These are phyloP conservation scores for Gorilla gorilla DNA, from an alignment of 2,113 vertebrate species.

Conservation along the genomic window DNA sequence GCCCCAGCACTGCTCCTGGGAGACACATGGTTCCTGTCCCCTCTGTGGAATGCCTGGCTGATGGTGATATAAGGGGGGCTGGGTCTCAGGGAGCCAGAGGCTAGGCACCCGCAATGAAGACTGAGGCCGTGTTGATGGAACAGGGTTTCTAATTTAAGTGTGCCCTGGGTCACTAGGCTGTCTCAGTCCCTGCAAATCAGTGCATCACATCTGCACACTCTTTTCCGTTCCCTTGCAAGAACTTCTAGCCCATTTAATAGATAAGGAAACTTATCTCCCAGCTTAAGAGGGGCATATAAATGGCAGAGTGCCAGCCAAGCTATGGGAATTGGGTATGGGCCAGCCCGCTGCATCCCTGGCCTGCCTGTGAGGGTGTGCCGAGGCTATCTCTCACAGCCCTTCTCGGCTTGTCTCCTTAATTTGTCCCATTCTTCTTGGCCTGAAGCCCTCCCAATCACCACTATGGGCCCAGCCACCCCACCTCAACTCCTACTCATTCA, in stretches of 20 bases:
- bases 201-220: no score
- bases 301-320: neutral
- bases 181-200: neutral
- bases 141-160: neutral
- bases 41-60: neutral
- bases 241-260: no score
- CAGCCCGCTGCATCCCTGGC: neutral
- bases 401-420: neutral
- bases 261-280: neutral
- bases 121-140: neutral
- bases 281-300: neutral
- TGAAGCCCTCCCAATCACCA: neutral
- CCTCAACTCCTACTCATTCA: neutral
- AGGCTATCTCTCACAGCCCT: neutral
- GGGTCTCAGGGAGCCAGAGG: neutral
- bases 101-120: no score
- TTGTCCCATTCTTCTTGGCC: neutral
- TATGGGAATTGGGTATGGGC: fast-evolving
- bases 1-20: neutral
- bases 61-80: neutral
- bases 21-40: neutral
- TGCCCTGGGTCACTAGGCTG: neutral
- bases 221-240: no score
- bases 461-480: no score
- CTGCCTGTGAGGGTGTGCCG: fast-evolving